Conservation (phyloP, 2,113 vertebrate genomes). For the Anolis carolinensis region DNA sequence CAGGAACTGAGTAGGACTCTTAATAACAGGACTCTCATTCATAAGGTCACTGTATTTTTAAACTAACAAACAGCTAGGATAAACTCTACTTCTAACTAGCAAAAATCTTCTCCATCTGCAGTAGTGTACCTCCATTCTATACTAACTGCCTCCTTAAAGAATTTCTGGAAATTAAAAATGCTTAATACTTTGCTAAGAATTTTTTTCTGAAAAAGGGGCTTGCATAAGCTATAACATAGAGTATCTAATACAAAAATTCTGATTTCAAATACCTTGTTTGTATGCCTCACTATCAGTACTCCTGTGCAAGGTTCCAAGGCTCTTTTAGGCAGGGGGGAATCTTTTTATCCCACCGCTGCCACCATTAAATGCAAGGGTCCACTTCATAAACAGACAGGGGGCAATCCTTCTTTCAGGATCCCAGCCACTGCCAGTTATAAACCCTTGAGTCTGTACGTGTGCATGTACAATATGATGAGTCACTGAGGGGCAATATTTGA, state of each 20-base stretch:
- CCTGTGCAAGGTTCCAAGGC: no score
- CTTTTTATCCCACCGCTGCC: no score
- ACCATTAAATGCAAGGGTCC: no score
- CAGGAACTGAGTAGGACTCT: background rate
- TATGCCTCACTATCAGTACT: background rate
- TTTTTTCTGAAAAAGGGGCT: background rate
- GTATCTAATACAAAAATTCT: background rate
- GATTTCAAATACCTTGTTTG: background rate
- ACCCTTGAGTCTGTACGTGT: no score
- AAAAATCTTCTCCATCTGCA: background rate
- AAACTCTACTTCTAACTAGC: background rate
- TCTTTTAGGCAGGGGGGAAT: no score
- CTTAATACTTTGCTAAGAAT: background rate
- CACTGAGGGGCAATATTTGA: no score
- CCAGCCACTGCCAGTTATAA: no score
- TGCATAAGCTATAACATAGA: background rate
- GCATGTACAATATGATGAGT: no score
- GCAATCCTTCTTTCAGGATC: no score
- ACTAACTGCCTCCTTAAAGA: background rate
- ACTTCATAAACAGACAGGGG: no score
- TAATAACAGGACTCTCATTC: background rate
- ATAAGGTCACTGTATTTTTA: no score
- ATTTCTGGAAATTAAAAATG: background rate
- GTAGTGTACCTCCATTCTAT: background rate
- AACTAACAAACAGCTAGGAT: no score